These are phyloP conservation scores for Neodontobutis hainanensis DNA, from an alignment of 2,113 vertebrate species.

Conservation along the genomic window DNA sequence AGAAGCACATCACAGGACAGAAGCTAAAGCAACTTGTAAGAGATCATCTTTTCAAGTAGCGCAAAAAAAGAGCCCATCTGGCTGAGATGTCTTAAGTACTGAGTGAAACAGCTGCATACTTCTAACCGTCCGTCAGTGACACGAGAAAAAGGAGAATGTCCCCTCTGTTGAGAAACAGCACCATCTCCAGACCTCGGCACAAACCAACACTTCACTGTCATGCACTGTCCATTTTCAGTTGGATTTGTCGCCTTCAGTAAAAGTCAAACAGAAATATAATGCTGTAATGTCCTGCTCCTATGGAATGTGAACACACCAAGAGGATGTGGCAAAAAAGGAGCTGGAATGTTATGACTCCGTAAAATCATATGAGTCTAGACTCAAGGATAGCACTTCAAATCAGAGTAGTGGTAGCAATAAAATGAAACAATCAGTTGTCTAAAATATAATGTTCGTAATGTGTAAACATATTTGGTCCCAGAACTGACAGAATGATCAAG, in stretches of 20 bases:
- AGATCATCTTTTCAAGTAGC: constrained; percentile 42
- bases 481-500: constrained; percentile 48
- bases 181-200: neutral
- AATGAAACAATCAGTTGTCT: constrained; percentile 34
- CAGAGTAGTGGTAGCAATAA: constrained; percentile 15
- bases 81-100: constrained; percentile 26
- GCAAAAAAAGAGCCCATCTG: constrained; percentile 15
- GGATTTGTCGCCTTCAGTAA: constrained; percentile 11
- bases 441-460: constrained; percentile 35
- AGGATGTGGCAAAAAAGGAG: constrained; percentile 45
- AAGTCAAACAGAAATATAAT: constrained; percentile 22
- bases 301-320: constrained; percentile 64
- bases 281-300: constrained; percentile 33
- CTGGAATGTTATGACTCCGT: constrained; percentile 51
- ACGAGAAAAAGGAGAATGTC: constrained; percentile 15
- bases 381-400: constrained; percentile 26
- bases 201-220: neutral
- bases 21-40: constrained; percentile 60
- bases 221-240: neutral
- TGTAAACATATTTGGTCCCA: constrained; percentile 67
- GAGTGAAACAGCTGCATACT: constrained; percentile 17
- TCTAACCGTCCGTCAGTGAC: neutral
- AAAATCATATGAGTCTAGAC: constrained; percentile 16
- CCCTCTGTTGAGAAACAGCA: constrained; percentile 3
- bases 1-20: constrained; percentile 62